Evolutionary conservation across 2,797 vertebrate species (phyloP).

Genomic region (Liasis olivaceus): DNA sequence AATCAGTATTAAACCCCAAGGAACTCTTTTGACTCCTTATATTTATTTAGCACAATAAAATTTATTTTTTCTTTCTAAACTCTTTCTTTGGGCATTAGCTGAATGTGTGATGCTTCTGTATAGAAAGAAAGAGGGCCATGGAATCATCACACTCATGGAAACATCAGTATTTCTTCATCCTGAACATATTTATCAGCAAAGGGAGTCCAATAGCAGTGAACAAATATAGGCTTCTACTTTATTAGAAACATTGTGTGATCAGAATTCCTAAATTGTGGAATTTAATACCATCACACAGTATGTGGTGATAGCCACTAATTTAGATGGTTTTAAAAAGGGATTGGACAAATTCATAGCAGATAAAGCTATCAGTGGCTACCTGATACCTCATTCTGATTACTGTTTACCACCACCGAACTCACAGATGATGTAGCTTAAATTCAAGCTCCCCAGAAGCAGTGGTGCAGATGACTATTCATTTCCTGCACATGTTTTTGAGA

Average conservation of each 20-base stretch:
- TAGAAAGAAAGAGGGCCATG: background rate
- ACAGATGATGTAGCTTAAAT: background rate
- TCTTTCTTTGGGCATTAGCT: background rate
- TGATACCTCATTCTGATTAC: background rate
- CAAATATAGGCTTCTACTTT: background rate
- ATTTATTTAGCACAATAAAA: background rate
- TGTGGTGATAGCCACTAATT: background rate
- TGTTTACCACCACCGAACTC: background rate
- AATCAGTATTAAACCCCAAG: too few relatives aligned
- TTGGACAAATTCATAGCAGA: background rate
- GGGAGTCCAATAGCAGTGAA: background rate
- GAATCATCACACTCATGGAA: background rate
- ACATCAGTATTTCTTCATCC: background rate
- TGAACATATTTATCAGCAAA: background rate
- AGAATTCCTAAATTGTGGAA: background rate
- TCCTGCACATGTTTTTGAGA: background rate
- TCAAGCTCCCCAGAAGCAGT: background rate
- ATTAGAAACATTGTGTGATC: background rate
- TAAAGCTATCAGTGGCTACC: background rate
- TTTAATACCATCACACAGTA: background rate
- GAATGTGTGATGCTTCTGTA: background rate
- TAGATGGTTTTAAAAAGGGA: background rate
- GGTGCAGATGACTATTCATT: background rate
- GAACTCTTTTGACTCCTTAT: background rate
- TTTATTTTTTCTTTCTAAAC: background rate